Conservation (phyloP, 2,113 vertebrate genomes). For the Cheirogaleus medius region DNA sequence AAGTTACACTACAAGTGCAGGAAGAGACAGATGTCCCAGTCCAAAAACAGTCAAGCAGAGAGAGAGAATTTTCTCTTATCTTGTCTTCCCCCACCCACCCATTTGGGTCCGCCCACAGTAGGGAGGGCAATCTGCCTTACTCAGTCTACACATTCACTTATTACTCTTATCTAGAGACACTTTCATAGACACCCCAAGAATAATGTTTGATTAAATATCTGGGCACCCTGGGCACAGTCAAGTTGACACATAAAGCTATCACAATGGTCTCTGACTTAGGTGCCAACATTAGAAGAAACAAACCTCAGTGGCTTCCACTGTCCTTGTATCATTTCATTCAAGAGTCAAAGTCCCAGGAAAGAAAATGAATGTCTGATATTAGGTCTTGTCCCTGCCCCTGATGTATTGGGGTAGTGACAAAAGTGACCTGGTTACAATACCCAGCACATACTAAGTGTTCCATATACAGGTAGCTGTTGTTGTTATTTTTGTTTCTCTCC, state of each 20-base stretch:
- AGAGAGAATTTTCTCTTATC: neutral
- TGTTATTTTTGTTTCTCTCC: conserved; percentile 32
- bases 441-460: neutral
- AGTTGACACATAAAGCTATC: neutral
- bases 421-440: neutral
- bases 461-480: neutral
- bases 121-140: neutral
- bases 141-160: neutral
- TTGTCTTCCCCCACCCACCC: too few species aligned
- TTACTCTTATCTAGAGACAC: neutral
- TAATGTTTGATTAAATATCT: neutral
- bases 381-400: neutral
- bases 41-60: neutral
- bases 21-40: neutral
- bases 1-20: neutral
- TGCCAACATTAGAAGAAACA: neutral
- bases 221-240: neutral
- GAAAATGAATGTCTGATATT: neutral
- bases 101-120: neutral
- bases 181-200: neutral
- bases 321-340: neutral
- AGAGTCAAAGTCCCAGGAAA: conserved; percentile 1
- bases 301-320: neutral
- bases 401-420: neutral
- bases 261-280: neutral